Conservation (phyloP, 2,888 invertebrate genomes). For the Drosophila robusta region DNA sequence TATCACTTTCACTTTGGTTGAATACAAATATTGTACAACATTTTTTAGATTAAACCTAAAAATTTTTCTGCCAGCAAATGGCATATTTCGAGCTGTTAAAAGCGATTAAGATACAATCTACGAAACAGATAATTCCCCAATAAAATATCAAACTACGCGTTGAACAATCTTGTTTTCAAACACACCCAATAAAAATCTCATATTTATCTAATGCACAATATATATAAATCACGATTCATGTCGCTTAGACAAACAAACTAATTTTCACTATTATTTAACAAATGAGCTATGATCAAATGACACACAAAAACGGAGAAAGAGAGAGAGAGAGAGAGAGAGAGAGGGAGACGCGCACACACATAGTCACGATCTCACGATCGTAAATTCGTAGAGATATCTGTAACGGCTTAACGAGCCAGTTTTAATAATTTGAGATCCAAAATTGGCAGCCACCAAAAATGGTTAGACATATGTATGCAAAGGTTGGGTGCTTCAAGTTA, state of each 20-base stretch:
- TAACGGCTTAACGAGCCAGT: conserved; percentile 59
- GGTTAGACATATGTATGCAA: conserved; percentile 28
- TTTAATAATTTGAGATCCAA: conserved; percentile 54
- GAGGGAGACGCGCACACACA: conserved; percentile 2
- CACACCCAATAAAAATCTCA: conserved; percentile 32
- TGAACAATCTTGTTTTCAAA: conserved; percentile 28
- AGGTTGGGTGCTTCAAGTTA: conserved; percentile 13
- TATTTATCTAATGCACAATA: conserved; percentile 41
- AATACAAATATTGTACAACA: conserved; percentile 12
- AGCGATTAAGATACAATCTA: conserved; percentile 22
- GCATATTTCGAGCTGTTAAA: conserved; percentile 12
- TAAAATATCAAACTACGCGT: conserved; percentile 25
- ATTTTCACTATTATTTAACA: conserved; percentile 76
- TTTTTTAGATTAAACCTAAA: background rate
- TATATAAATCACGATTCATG: conserved; percentile 66
- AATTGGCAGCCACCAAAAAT: conserved; percentile 64
- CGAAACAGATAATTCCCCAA: conserved; percentile 18
- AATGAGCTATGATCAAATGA: conserved; percentile 57
- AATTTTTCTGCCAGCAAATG: background rate
- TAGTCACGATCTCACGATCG: conserved; percentile 37
- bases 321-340: too few relatives aligned
- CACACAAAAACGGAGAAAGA: conserved; percentile 2
- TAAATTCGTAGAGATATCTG: conserved; percentile 44
- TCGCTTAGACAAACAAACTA: conserved; percentile 64
- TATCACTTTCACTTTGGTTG: conserved; percentile 14